phyloP scores from a whole-genome alignment of 2,113 vertebrate genomes.

The Boulengeromyrus knoepffleri region DNA sequence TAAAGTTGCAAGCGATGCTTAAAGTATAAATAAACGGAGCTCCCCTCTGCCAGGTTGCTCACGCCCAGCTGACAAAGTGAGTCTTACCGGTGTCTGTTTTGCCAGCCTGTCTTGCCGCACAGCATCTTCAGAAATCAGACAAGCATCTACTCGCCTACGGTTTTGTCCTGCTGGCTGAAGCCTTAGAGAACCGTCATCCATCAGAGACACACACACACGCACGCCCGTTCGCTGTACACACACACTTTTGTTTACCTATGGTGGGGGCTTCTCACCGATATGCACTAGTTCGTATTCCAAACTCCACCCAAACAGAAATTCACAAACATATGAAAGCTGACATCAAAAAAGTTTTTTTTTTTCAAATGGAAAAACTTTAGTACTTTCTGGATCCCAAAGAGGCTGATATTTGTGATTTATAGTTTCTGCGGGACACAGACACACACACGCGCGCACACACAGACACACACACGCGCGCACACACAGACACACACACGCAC shows the following conservation, averaged over 20 bases:
- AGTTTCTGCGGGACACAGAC: background rate
- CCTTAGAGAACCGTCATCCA: background rate
- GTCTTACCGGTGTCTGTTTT: background rate
- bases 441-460: background rate
- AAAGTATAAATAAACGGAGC: background rate
- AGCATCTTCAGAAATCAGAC: constrained; percentile 9
- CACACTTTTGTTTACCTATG: background rate
- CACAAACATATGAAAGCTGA: background rate
- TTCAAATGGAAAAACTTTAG: background rate
- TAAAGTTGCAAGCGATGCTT: background rate
- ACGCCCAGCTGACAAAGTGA: background rate
- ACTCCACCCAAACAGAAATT: background rate
- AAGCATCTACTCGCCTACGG: background rate
- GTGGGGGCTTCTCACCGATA: background rate
- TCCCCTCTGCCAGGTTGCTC: background rate
- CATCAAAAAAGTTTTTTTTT: background rate
- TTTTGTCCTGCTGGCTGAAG: background rate
- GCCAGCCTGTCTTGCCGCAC: background rate
- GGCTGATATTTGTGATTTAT: background rate
- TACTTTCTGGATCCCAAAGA: background rate
- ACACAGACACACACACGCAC: background rate
- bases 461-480: background rate
- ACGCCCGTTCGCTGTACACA: background rate
- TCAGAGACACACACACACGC: background rate
- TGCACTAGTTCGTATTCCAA: background rate